Percentiles rank a stretch among this genome's conserved stretches.
These are phyloP conservation scores for Halcyon leucocephala DNA, from an alignment of 2,797 vertebrate species.

Conservation along the genomic window DNA sequence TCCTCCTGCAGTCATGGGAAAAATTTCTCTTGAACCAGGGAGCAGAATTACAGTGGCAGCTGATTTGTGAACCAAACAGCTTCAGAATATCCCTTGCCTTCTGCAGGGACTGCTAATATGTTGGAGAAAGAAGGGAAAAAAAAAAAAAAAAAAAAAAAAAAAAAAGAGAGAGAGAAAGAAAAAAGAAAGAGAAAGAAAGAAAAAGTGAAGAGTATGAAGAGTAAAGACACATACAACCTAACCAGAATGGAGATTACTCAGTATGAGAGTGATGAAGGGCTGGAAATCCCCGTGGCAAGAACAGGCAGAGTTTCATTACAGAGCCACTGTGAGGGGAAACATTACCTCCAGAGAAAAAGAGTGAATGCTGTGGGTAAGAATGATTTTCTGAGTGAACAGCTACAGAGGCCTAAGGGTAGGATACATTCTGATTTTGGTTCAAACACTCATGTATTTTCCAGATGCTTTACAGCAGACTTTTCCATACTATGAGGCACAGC, in stretches of 20 bases:
- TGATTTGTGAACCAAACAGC: background rate
- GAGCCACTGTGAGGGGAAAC: background rate
- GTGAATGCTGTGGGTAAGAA: background rate
- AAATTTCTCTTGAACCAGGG: background rate
- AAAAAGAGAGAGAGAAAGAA: too few species aligned
- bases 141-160: background rate
- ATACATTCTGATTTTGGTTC: background rate
- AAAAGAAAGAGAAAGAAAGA: background rate
- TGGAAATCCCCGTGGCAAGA: background rate
- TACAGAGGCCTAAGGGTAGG: background rate
- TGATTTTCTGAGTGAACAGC: background rate
- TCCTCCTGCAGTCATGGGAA: background rate
- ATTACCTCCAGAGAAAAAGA: background rate
- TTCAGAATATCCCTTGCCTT: background rate
- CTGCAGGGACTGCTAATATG: background rate
- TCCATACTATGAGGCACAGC: background rate
- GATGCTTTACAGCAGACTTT: background rate
- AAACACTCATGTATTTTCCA: background rate
- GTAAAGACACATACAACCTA: accelerated
- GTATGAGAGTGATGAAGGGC: background rate
- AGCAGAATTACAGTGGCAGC: background rate
- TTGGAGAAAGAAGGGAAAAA: background rate
- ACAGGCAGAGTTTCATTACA: background rate
- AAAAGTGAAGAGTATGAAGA: background rate
- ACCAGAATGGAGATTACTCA: background rate